A percentile compares a stretch with the other conserved stretches of the same genome.
Evolutionary conservation across 1,140 invertebrate species (phyloP).

Genomic region (Melipona quadrifasciata): DNA sequence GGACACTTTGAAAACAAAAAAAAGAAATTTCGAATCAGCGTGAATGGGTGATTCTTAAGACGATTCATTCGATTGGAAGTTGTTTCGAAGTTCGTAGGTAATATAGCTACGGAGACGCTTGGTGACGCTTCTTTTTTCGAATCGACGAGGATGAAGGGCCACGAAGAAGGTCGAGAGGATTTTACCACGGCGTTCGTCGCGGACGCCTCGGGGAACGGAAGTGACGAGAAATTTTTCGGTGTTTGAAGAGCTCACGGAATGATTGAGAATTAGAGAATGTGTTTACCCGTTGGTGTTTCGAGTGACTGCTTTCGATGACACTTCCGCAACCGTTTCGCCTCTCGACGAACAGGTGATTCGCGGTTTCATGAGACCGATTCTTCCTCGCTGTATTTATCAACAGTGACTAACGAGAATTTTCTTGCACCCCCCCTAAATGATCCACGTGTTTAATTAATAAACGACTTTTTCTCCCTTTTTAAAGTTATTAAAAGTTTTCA

Average conservation of each 20-base stretch:
- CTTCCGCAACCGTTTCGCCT: slow-evolving; percentile 18
- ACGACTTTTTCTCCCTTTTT: neutral
- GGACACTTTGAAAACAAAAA: neutral
- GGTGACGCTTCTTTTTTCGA: neutral
- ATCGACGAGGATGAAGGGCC: slow-evolving; percentile 13
- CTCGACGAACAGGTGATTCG: slow-evolving; percentile 31
- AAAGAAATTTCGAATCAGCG: neutral
- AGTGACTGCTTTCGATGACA: slow-evolving; percentile 23
- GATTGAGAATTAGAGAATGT: slow-evolving; percentile 14
- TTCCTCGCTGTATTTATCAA: neutral
- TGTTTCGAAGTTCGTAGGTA: neutral
- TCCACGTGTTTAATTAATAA: neutral
- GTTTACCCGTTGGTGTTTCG: slow-evolving; percentile 10
- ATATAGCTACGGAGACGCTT: neutral
- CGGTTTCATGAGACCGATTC: neutral
- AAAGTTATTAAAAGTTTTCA: neutral
- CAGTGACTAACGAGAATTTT: neutral
- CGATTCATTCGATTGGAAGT: no score
- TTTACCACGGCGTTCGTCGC: neutral
- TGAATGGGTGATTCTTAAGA: neutral
- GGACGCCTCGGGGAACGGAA: slow-evolving; percentile 2
- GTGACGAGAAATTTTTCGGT: slow-evolving; percentile 1
- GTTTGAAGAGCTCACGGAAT: neutral
- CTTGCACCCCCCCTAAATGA: neutral
- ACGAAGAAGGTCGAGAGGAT: slow-evolving; percentile 10